These are phyloP conservation scores for Harpagifer antarcticus DNA, from an alignment of 2,797 vertebrate genomes.

Conservation along the genomic window DNA sequence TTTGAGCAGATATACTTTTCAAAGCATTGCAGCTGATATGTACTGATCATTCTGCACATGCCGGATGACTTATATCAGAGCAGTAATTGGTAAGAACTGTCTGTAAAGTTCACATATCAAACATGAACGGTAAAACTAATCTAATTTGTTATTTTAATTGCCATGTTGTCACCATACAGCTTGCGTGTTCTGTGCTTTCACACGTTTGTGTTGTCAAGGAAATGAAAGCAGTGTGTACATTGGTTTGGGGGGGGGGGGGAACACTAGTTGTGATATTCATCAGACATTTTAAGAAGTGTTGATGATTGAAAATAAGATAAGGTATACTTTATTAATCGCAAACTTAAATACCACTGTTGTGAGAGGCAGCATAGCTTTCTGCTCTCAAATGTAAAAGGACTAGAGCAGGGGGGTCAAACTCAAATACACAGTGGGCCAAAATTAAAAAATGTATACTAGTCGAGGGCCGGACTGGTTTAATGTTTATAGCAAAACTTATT, in stretches of 20 bases:
- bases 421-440: too few species aligned
- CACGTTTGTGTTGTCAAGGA: not conserved
- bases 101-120: conserved; percentile 21
- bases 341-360: too few species aligned
- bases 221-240: not conserved
- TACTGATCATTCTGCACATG: not conserved
- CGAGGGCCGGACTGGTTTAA: too few species aligned
- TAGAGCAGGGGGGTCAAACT: not conserved
- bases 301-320: not conserved
- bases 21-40: not conserved
- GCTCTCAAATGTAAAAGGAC: not conserved
- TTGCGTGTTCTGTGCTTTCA: not conserved
- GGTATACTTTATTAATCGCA: too few species aligned
- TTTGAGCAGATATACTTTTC: not conserved
- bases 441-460: too few species aligned
- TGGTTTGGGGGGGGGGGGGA: too few species aligned
- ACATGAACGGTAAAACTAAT: conserved; percentile 8
- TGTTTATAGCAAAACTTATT: too few species aligned
- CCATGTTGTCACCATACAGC: not conserved
- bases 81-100: not conserved
- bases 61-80: not conserved
- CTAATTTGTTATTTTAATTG: too few species aligned
- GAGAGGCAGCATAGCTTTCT: not conserved
- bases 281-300: not conserved
- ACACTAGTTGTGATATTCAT: not conserved